Base-by-base conservation (phyloP, 1,140 invertebrate genomes). In the Coptotermes formosanus region DNA sequence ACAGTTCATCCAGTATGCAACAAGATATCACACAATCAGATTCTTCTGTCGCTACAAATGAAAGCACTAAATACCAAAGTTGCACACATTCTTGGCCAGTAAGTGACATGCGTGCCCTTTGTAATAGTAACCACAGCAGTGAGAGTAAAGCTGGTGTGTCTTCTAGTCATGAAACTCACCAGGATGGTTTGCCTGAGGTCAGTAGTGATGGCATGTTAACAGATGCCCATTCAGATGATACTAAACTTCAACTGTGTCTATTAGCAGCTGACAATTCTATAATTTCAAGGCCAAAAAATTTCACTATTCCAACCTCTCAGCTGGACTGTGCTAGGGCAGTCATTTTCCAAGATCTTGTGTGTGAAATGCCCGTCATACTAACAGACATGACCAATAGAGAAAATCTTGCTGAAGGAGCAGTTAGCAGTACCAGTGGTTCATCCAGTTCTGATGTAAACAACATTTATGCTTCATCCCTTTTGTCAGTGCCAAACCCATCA, bases 401-500 rank as follows among this genome's bases (percentile, higher is more conserved):
- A 8, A 75, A 30, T 30, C 64, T 3, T 25, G 14, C n/a, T 8
- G 64, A 30, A n/a, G n/a, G 6, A 75, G n/a, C 64, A 25, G 52
- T 55, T 19, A 55, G 19, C 52, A 0, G 52, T 55, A 21, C 14
- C 19, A 75, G 64, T 75, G 25, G 11, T n/a, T 8, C 14, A 14
- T 25, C 64, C n/a, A 25, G 30, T 75, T 75, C n/a, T 32, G 38
- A 83, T 44, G 8, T 83, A 32, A 83, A 25, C 23, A 45, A 32
- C 84, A 12, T 19, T 12, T 8, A 64, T 23, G 9, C 59, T 38
- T 55, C 52, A 44, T 55, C 4, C 32, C 21, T 85, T 32, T 55
- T 85, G 1, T 59, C 84, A 38, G 84, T 85, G 14, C 84, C 84
- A 11, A 75, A 75, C 25, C 85, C 85, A 14, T 32, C 84, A 25